Evolutionary conservation across 1,140 invertebrate species (phyloP), one percentile per base, ranked within the genome.

Genomic region (Aphelenchoides avenae): DNA sequence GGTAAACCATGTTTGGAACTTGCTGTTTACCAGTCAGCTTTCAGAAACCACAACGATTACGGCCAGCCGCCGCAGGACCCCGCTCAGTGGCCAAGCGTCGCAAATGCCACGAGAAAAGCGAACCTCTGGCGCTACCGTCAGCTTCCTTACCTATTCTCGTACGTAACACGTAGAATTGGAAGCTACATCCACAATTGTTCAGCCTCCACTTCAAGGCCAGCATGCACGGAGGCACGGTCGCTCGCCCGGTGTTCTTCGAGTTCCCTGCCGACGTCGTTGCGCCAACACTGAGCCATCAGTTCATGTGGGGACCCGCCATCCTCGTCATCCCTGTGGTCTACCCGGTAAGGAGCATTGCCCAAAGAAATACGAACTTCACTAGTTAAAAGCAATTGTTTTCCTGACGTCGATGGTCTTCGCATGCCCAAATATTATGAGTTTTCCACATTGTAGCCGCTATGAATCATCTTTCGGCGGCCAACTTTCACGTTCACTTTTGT

Each of bases 111-210:
- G 5, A 53, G 68, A 47, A 64, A 66, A 27, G 71, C 75, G 5
- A 73, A 76, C 52, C 41, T 68, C 6, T 77, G 73, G 48, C 47
- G 75, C 5, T 77, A 77, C 44, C 52, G 51, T 33, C 61, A 77
- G 37, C 49, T 77, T 13, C 75, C 75, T 11, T 77, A 78, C 44
- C 59, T 77, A 3, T 78, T 71, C 53, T 71, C 63, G 56, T 58
- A 46, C 24, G 37, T 40, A n/a, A n/a, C n/a, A n/a, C n/a, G n/a
- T n/a, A n/a, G n/a, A n/a, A n/a, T n/a, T n/a, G n/a, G n/a, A n/a
- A n/a, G n/a, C n/a, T n/a, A n/a, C n/a, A n/a, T n/a, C n/a, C n/a
- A n/a, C n/a, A n/a, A n/a, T n/a, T n/a, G n/a, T 55, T 22, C 57
- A 48, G 48, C 24, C 63, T 70, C 24, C 66, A 71, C 24, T 63